These are phyloP conservation scores for Cephus pygmeus DNA, from an alignment of 2,888 invertebrate genomes.

Conservation along the genomic window DNA sequence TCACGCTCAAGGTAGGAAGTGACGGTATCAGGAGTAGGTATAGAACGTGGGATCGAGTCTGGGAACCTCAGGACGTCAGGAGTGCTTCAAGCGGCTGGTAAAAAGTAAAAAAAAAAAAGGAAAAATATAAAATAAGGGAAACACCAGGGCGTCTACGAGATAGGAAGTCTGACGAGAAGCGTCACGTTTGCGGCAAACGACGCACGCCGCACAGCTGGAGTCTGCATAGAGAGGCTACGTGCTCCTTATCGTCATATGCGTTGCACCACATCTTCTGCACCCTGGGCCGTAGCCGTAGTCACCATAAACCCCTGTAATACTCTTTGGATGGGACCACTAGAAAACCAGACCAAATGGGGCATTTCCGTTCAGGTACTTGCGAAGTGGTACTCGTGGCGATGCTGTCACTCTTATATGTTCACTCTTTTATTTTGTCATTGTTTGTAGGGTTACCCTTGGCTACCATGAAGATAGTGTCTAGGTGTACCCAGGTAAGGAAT, in stretches of 20 bases:
- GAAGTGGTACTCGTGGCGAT: neutral
- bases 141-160: slow-evolving; percentile 7
- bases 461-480: neutral
- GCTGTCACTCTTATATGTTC: neutral
- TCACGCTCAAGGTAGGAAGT: neutral
- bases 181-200: slow-evolving; percentile 65
- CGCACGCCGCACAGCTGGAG: slow-evolving; percentile 63
- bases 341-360: neutral
- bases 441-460: neutral
- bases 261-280: slow-evolving; percentile 29
- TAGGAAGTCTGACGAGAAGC: slow-evolving; percentile 49
- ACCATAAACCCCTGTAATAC: slow-evolving; percentile 39
- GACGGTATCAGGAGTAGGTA: neutral
- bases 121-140: neutral
- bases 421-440: neutral
- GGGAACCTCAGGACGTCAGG: neutral
- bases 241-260: slow-evolving; percentile 40
- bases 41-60: neutral
- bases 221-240: slow-evolving; percentile 58
- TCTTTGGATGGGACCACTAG: slow-evolving; percentile 33
- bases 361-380: neutral
- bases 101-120: neutral
- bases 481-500: neutral
- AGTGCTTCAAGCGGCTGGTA: neutral
- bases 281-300: slow-evolving; percentile 18